A percentile compares a stretch with the other conserved stretches of the same genome.
These are phyloP conservation scores for Bembecia ichneumoniformis DNA, from an alignment of 2,888 invertebrate species.

Conservation along the genomic window DNA sequence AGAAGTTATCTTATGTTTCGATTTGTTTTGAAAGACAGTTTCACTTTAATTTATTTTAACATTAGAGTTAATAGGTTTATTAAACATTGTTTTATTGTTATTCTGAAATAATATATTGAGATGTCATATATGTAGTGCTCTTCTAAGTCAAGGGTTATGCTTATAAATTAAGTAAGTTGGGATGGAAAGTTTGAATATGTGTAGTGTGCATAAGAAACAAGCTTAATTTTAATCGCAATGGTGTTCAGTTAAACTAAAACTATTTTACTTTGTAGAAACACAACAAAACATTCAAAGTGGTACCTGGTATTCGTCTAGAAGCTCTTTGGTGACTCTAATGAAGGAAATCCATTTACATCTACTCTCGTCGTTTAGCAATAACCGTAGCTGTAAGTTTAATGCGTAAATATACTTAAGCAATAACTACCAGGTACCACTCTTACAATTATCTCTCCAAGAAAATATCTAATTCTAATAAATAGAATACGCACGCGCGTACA, in stretches of 20 bases:
- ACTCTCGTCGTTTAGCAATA: neutral
- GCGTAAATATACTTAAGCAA: neutral
- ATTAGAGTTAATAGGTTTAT: too few relatives aligned
- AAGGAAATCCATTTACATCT: neutral
- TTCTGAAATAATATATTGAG: too few relatives aligned
- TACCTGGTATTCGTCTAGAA: neutral
- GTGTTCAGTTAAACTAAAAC: neutral
- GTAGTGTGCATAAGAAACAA: too few relatives aligned
- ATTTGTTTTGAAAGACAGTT: too few relatives aligned
- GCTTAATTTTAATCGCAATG: neutral
- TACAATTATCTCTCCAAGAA: neutral
- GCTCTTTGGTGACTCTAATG: conserved; percentile 3
- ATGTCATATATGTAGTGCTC: too few relatives aligned
- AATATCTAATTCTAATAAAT: neutral
- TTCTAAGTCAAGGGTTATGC: too few relatives aligned
- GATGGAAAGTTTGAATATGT: too few relatives aligned
- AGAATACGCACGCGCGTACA: neutral
- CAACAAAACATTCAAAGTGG: neutral
- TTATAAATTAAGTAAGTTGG: too few relatives aligned
- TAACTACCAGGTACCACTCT: neutral
- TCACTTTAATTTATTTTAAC: too few relatives aligned
- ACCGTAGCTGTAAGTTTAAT: neutral
- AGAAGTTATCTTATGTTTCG: too few relatives aligned
- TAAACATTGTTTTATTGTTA: too few relatives aligned
- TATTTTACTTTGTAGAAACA: neutral